These are phyloP conservation scores for Nineta flava DNA, from an alignment of 2,888 invertebrate genomes.

Conservation along the genomic window DNA sequence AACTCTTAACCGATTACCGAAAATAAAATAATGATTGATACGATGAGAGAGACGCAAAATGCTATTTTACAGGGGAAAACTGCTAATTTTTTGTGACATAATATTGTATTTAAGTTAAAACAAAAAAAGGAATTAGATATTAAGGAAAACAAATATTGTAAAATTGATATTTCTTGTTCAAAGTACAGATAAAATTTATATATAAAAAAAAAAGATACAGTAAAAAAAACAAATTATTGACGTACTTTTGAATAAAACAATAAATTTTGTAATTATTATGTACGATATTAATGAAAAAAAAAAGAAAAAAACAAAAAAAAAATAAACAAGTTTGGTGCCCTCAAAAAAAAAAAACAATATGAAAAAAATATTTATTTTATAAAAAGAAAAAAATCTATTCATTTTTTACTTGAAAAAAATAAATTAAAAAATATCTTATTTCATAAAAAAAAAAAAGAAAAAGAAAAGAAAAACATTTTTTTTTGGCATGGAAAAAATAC, in stretches of 20 bases:
- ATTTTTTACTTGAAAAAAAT: no score
- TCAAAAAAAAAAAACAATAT: conserved; percentile 5
- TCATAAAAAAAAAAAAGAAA: conserved; percentile 8
- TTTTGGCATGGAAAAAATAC: no score
- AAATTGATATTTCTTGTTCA: neutral
- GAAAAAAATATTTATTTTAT: neutral
- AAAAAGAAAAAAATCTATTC: neutral
- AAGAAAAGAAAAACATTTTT: no score
- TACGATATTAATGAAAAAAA: conserved; percentile 9
- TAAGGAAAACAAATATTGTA: neutral
- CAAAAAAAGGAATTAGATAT: no score
- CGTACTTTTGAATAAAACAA: conserved; percentile 5
- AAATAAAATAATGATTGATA: no score
- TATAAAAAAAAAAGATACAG: no score
- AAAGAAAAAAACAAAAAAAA: conserved; percentile 10
- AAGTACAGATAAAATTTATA: conserved; percentile 1
- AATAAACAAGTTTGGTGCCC: conserved; percentile 9
- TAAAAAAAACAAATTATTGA: conserved; percentile 6
- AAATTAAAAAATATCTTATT: neutral
- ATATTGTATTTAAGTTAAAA: no score
- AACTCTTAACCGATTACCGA: no score
- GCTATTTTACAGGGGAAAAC: neutral
- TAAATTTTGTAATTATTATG: conserved; percentile 6
- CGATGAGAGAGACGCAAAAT: no score
- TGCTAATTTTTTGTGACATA: neutral